Evolutionary conservation across 2,113 vertebrate genomes (phyloP).

Genomic region (Girardinichthys multiradiatus): DNA sequence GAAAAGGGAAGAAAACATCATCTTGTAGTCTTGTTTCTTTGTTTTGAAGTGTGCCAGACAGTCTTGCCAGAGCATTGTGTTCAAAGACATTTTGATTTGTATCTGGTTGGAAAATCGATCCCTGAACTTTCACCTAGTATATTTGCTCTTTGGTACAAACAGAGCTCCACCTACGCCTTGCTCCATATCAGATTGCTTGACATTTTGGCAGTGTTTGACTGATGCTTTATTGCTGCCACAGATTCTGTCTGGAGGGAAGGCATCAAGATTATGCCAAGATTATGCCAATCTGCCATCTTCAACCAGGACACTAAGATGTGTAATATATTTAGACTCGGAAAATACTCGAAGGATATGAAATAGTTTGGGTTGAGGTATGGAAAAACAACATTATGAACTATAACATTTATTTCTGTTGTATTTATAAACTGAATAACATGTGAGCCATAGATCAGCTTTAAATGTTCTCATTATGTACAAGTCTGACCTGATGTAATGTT

Average conservation of each 20-base stretch:
- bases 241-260: constrained; percentile 51
- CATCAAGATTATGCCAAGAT: constrained; percentile 18
- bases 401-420: not conserved
- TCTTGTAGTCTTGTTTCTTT: constrained; percentile 4
- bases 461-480: not conserved
- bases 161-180: constrained; percentile 55
- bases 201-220: constrained; percentile 67
- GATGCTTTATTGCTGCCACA: constrained; percentile 45
- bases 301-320: constrained; percentile 16
- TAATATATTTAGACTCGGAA: constrained; percentile 27
- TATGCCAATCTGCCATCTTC: constrained; percentile 38
- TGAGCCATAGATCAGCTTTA: not conserved
- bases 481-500: not conserved
- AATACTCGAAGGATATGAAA: constrained; percentile 4
- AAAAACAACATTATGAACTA: not conserved
- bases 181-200: constrained; percentile 55
- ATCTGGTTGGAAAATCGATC: constrained; percentile 48
- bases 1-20: constrained; percentile 7
- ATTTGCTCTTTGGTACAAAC: constrained; percentile 57
- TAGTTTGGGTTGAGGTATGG: not conserved
- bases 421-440: not conserved
- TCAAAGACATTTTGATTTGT: constrained; percentile 32
- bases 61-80: constrained; percentile 24
- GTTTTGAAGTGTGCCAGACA: constrained; percentile 23
- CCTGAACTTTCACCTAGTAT: constrained; percentile 49